Evolutionary conservation across 2,888 invertebrate species (phyloP).

Genomic region (Galerucella calmariensis): DNA sequence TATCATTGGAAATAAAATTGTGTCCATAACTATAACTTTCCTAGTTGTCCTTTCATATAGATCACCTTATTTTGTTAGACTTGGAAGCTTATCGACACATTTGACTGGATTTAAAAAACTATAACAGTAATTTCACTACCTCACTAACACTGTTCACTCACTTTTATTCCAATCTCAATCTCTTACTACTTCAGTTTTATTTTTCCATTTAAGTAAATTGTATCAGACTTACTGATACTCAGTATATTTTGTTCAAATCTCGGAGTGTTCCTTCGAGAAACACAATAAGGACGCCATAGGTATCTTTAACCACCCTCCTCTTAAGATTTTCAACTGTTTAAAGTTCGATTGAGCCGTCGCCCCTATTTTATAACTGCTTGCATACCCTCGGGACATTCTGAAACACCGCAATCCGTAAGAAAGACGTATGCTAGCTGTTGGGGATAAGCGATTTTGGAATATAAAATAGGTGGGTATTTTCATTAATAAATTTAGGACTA

Average conservation of each 20-base stretch:
- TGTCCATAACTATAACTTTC: too few species aligned
- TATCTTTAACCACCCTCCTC: conserved; percentile 26
- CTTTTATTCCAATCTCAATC: too few species aligned
- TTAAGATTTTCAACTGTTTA: conserved; percentile 51
- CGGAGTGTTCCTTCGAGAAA: background rate
- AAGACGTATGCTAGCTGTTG: conserved; percentile 40
- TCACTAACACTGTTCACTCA: too few species aligned
- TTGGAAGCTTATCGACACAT: too few species aligned
- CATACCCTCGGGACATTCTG: conserved; percentile 46
- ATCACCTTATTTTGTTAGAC: too few species aligned
- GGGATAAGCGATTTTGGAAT: conserved; percentile 37
- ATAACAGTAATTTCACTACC: too few species aligned
- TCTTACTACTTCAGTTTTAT: too few species aligned
- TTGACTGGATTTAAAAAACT: too few species aligned
- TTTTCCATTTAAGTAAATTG: background rate
- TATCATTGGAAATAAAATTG: too few species aligned
- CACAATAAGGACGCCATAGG: conserved; percentile 4
- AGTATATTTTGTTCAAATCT: background rate
- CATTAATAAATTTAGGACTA: background rate
- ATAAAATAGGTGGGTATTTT: conserved; percentile 28
- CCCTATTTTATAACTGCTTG: conserved; percentile 48
- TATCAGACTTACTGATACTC: background rate
- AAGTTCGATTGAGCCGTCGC: conserved; percentile 53
- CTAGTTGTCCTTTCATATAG: too few species aligned
- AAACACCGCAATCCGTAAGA: conserved; percentile 43